Base-by-base conservation (phyloP, 2,797 vertebrate genomes). In the Peromyscus eremicus region DNA sequence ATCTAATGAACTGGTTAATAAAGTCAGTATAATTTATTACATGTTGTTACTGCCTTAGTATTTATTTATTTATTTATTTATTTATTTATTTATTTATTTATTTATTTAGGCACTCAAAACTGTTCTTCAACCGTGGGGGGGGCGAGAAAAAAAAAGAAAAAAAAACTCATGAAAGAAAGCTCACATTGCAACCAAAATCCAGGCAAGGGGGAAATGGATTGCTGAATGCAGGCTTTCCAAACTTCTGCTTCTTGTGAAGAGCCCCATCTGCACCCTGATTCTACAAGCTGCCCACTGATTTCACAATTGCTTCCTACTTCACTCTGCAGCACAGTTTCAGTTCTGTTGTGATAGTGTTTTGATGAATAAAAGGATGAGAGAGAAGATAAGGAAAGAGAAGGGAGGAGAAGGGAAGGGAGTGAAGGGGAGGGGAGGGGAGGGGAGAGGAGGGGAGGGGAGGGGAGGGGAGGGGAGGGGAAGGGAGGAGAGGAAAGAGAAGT, bases 161-260 rank as follows among this genome's bases (percentile, higher is more conserved):
- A 55, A 25, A 40, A 3, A 12, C 6, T 14, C 27, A 43, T 8
- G 4, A 91, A 82, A 79, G 19, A 68, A 89, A 89, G 83, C 37
- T 68, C 29, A 88, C 91, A 91, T 32, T 84, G 16, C 77, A 94
- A 94, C 46, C 29, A 87, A 95, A 94, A 93, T 85, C 29, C 88
- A 64, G 68, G 40, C 17, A 57, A 92, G 79, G 60, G 12, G 92
- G 52, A 89, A 89, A 76, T 21, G 66, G 19, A 52, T 68, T 12
- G 23, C 29, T 93, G 21, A 57, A 1, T 34, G 4, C 1, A 88
- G 21, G 32, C 25, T 80, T 89, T 88, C 29, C 62, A 93, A 84
- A 71, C 7, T 52, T 13, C 5, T 64, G 73, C 3, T 25, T 4
- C 46, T 90, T 93, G 17, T 88, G 79, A 64, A 46, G 0, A 3